A percentile compares a stretch with the other conserved stretches of the same genome.
Conservation (phyloP, 2,113 vertebrate species). For the Scomber scombrus region DNA sequence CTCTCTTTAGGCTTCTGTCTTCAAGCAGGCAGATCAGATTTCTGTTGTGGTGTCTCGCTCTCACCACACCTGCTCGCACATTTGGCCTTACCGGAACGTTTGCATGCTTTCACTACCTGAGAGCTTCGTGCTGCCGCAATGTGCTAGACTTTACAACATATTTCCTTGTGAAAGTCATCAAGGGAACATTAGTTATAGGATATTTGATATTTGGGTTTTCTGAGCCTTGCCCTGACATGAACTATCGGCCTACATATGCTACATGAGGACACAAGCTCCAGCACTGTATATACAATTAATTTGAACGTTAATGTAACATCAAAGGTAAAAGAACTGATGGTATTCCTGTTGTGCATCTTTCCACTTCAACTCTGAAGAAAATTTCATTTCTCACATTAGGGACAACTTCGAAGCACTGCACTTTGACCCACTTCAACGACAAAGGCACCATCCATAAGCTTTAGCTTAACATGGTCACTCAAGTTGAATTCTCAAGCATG, state of each 20-base stretch:
- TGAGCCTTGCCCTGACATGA: neutral
- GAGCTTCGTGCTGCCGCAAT: conserved; percentile 9
- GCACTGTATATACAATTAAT: neutral
- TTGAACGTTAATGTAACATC: neutral
- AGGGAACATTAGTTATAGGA: neutral
- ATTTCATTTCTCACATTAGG: neutral
- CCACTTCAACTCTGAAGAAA: neutral
- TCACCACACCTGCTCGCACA: conserved; percentile 23
- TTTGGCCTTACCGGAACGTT: conserved; percentile 43
- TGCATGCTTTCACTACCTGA: conserved; percentile 33
- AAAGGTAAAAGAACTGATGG: neutral
- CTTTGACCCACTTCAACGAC: conserved; percentile 39
- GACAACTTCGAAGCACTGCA: neutral
- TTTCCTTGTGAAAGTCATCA: neutral
- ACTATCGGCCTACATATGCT: neutral
- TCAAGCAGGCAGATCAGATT: conserved; percentile 48
- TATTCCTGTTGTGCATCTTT: neutral
- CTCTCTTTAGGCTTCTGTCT: conserved; percentile 39
- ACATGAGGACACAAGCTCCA: conserved; percentile 2
- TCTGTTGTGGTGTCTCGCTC: conserved; percentile 39
- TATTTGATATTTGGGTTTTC: neutral
- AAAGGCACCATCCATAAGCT: conserved; percentile 9
- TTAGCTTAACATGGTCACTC: conserved; percentile 9
- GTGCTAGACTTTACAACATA: neutral
- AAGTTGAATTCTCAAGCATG: conserved; percentile 48